Conservation (phyloP, 2,888 invertebrate species). For the Ormyrus thymus region DNA sequence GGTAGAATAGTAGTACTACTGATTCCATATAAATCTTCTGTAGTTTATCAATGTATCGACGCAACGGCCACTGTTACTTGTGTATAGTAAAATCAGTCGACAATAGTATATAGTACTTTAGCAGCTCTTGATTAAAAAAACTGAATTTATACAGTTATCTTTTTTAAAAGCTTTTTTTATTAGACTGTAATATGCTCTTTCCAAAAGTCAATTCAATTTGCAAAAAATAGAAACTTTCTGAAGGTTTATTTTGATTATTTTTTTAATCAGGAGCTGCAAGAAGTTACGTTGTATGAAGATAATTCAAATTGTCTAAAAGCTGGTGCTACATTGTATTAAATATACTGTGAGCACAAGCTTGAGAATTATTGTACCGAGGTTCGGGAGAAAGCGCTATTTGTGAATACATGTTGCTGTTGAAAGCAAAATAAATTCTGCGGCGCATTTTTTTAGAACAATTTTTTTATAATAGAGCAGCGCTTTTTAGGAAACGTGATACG, state of each 20-base stretch:
- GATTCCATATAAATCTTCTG: slow-evolving; percentile 40
- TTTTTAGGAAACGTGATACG: slow-evolving; percentile 31
- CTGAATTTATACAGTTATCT: background rate
- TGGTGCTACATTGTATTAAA: slow-evolving; percentile 39
- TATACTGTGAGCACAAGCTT: slow-evolving; percentile 32
- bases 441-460: slow-evolving; percentile 52
- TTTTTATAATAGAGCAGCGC: slow-evolving; percentile 44
- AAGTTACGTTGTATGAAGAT: slow-evolving; percentile 18
- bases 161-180: background rate
- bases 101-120: slow-evolving; percentile 31
- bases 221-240: background rate
- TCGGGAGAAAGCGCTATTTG: slow-evolving; percentile 17
- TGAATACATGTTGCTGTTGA: slow-evolving; percentile 14
- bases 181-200: background rate
- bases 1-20: slow-evolving; percentile 43
- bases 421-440: slow-evolving; percentile 30
- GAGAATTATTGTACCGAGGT: slow-evolving; percentile 5
- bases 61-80: slow-evolving; percentile 46
- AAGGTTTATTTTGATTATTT: slow-evolving; percentile 15
- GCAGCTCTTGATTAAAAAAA: slow-evolving; percentile 39
- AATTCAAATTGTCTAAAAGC: slow-evolving; percentile 25
- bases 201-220: background rate
- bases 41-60: slow-evolving; percentile 37
- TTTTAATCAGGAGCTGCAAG: slow-evolving; percentile 26
- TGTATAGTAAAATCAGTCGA: slow-evolving; percentile 34